Conservation (phyloP, 2,113 vertebrate genomes). For the Pavo muticus region DNA sequence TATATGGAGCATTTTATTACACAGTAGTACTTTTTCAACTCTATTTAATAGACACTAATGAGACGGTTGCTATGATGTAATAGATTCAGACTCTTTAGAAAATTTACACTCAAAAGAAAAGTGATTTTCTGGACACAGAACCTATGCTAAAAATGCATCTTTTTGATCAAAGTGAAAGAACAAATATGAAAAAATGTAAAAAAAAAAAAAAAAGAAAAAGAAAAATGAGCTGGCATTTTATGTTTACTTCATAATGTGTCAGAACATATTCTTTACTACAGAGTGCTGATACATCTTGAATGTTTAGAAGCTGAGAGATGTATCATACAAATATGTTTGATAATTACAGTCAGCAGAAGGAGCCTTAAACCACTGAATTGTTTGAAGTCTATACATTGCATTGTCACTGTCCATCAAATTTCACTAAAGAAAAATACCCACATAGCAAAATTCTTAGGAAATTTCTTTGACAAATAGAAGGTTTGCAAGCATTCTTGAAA, state of each 20-base stretch:
- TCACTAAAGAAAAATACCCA: neutral
- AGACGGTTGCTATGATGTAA: slow-evolving; percentile 24
- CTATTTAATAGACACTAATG: slow-evolving; percentile 43
- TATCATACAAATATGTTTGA: neutral
- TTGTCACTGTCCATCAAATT: neutral
- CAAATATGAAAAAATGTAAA: neutral
- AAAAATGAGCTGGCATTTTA: neutral
- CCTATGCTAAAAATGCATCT: neutral
- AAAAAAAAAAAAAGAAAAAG: neutral
- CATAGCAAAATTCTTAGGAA: neutral
- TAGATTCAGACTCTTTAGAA: neutral
- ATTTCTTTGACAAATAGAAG: neutral
- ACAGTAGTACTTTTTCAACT: slow-evolving; percentile 32
- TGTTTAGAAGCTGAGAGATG: neutral
- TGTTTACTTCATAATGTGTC: neutral
- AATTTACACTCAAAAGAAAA: neutral
- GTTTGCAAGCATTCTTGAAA: neutral
- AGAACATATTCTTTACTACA: neutral
- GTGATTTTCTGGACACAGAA: slow-evolving; percentile 1
- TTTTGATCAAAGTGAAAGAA: slow-evolving; percentile 27
- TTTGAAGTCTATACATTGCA: neutral
- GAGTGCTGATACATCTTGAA: neutral
- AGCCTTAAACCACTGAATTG: neutral
- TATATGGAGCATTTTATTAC: slow-evolving; percentile 29
- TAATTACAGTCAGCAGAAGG: neutral